Conservation (phyloP, 2,888 invertebrate species). For the Habroteleia sp. region DNA sequence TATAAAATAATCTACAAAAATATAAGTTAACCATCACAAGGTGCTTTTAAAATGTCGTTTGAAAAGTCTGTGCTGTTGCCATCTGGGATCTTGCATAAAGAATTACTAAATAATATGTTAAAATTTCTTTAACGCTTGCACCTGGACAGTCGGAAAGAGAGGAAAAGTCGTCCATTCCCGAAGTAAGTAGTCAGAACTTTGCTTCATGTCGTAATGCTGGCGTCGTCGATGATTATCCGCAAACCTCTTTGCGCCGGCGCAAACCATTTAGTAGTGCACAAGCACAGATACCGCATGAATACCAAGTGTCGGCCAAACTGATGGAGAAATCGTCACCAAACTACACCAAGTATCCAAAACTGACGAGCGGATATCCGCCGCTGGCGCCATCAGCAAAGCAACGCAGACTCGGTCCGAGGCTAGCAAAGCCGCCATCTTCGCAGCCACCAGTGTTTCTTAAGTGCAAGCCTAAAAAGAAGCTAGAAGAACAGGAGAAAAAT, state of each 20-base stretch:
- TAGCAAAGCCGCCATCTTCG: constrained; percentile 68
- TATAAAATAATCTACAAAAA: no score
- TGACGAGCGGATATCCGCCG: constrained; percentile 71
- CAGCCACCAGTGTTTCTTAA: constrained; percentile 74
- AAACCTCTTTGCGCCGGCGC: constrained; percentile 73
- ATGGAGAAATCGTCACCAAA: constrained; percentile 63
- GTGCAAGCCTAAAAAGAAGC: constrained; percentile 69
- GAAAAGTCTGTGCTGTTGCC: no score
- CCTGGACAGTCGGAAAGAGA: constrained; percentile 76
- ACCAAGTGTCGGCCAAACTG: no score
- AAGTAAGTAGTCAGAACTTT: constrained; percentile 77
- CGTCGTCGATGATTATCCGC: constrained; percentile 62
- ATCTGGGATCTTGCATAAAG: constrained; percentile 21
- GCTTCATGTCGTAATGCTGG: constrained; percentile 69
- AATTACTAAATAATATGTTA: constrained; percentile 63
- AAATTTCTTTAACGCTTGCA: constrained; percentile 75
- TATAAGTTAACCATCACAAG: no score
- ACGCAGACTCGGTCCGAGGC: constrained; percentile 51
- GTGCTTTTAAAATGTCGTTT: no score
- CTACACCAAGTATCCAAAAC: constrained; percentile 73
- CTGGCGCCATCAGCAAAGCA: constrained; percentile 51
- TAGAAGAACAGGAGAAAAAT: constrained; percentile 34
- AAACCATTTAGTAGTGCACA: constrained; percentile 43
- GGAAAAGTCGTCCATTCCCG: constrained; percentile 75
- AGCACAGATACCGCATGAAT: no score